Percentiles rank a stretch among this genome's conserved stretches.
Conservation (phyloP, 2,113 vertebrate genomes). For the Zootoca vivipara region DNA sequence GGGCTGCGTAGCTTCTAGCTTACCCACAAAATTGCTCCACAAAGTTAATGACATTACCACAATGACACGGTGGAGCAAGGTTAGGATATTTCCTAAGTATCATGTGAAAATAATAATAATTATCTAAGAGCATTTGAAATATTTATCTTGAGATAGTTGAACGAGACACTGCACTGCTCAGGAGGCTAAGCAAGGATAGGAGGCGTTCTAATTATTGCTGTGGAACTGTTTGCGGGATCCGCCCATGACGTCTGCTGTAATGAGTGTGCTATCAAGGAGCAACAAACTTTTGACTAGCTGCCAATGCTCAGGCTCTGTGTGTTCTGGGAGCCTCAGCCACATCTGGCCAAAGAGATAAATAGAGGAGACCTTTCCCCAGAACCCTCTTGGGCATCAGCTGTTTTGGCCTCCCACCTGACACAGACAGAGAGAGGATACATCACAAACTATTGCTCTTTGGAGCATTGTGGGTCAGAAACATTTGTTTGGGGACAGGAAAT, state of each 20-base stretch:
- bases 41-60: conserved; percentile 2
- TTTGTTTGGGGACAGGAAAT: not conserved
- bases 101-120: not conserved
- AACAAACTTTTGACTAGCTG: conserved; percentile 68
- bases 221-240: not conserved
- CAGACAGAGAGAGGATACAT: conserved; percentile 18
- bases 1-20: not conserved
- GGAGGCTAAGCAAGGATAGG: not conserved
- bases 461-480: conserved; percentile 41
- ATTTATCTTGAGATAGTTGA: conserved; percentile 30
- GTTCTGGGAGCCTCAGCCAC: conserved; percentile 53
- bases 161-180: not conserved
- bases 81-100: not conserved
- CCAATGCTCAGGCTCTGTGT: conserved; percentile 65
- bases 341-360: conserved; percentile 72
- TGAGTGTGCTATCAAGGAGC: conserved; percentile 61
- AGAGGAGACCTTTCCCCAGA: conserved; percentile 43
- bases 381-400: conserved; percentile 49
- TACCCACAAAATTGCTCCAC: not conserved
- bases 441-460: not conserved
- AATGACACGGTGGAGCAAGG: not conserved
- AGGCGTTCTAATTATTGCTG: conserved; percentile 36
- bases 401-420: conserved; percentile 49
- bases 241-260: conserved; percentile 51
- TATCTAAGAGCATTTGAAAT: conserved; percentile 7